Base-by-base conservation (phyloP, 2,797 vertebrate species). In the Tenualosa thibaudeaui region DNA sequence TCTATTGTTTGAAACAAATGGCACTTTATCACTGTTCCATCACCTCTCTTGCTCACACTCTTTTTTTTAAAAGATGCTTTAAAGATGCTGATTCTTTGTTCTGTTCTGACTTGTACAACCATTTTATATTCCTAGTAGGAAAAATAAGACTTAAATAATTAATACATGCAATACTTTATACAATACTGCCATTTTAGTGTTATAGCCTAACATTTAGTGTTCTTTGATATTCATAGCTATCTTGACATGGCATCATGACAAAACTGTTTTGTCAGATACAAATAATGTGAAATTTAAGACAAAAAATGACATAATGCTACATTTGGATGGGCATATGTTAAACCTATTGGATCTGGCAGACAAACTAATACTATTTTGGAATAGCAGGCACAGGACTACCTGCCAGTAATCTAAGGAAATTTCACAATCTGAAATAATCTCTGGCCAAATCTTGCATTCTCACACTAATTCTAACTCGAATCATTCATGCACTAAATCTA, bases 1-100 rank as follows among this genome's bases (percentile, higher is more conserved):
- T 92, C 90, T 83, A 62, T 71, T 83, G 90, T 75, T 60, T 87
- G 86, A 89, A 94, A 90, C 95, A 96, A 95, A 96, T 95, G 95
- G 95, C 49, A 90, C 89, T 62, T 71, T 5, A 40, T 43, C 71
- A 46, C 19, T 8, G 17, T 43, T 78, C 17, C 40, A 78, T 43
- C 71, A 78, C 71, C 71, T 78, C 71, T 78, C 2, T 19, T 6
- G 15, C 71, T 62, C 22, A 62, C 58, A 62, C 58, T 24, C 22
- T 62, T n/a, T 62, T 62, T 24, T 24, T 56, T n/a, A n/a, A 54
- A 24, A 78, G 40, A 46, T n/a, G 71, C 8, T 71, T 31, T 31
- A 31, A 31, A 31, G 31, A 31, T 31, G 31, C 31, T 31, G 31
- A 13, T 46, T 19, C 5, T 43, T 17, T 40, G 43, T 78, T 75